These are phyloP conservation scores for Drosophila ficusphila DNA, from an alignment of 1,140 invertebrate species.

Conservation along the genomic window DNA sequence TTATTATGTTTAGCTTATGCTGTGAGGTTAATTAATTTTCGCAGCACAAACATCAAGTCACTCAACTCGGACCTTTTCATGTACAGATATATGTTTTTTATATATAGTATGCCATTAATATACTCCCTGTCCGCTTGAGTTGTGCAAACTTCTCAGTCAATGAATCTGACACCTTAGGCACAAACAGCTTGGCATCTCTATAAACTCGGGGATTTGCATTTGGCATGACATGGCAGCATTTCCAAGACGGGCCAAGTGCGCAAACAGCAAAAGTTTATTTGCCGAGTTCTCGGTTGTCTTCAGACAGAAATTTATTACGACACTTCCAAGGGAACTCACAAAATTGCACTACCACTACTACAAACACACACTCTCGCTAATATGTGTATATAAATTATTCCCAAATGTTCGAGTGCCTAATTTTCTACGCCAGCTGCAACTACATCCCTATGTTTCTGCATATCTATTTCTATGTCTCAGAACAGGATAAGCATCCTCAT, in stretches of 20 bases:
- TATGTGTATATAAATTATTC: constrained; percentile 31
- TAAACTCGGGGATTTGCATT: constrained; percentile 34
- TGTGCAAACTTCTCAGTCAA: constrained; percentile 33
- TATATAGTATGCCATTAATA: constrained; percentile 18
- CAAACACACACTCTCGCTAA: constrained; percentile 1
- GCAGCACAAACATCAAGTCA: constrained; percentile 14
- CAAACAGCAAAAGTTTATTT: constrained; percentile 54
- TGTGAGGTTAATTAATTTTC: constrained; percentile 46
- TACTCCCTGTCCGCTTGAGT: constrained; percentile 1
- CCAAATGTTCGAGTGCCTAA: constrained; percentile 29
- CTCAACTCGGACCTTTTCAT: neutral
- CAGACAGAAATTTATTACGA: constrained; percentile 47
- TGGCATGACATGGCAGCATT: constrained; percentile 39
- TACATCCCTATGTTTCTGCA: constrained; percentile 3
- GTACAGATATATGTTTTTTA: neutral
- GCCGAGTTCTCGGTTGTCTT: constrained; percentile 23
- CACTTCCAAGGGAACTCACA: constrained; percentile 28
- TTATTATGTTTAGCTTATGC: constrained; percentile 21
- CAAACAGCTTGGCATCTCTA: constrained; percentile 21
- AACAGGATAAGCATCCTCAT: constrained; percentile 42
- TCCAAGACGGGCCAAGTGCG: constrained; percentile 26
- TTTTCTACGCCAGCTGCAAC: constrained; percentile 24
- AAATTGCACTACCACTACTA: constrained; percentile 28
- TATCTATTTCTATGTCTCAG: constrained; percentile 2
- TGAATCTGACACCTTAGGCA: constrained; percentile 34